These are phyloP conservation scores for Eubasilissa regina DNA, from an alignment of 1,140 invertebrate species.

Conservation along the genomic window DNA sequence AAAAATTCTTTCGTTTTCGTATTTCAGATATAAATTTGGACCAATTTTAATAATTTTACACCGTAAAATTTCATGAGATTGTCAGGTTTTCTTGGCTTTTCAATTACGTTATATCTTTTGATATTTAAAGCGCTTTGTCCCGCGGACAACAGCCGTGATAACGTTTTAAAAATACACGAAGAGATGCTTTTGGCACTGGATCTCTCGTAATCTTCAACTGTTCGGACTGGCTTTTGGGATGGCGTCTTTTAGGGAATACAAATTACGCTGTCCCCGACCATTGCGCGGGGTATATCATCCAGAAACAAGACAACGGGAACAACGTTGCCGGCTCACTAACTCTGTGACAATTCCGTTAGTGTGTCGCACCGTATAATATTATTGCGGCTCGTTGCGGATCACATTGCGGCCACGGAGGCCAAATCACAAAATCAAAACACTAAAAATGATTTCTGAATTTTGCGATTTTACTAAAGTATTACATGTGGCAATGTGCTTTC, in stretches of 20 bases:
- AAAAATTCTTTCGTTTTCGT: too few species aligned
- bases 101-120: too few species aligned
- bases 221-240: slow-evolving; percentile 2
- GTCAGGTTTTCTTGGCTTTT: too few species aligned
- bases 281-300: slow-evolving; percentile 36
- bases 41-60: too few species aligned
- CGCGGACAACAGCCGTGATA: too few species aligned
- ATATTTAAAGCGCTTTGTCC: too few species aligned
- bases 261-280: slow-evolving; percentile 40
- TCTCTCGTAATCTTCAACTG: neutral
- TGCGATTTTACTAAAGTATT: too few species aligned
- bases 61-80: too few species aligned
- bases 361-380: slow-evolving; percentile 18
- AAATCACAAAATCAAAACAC: neutral
- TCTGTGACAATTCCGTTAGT: slow-evolving; percentile 39
- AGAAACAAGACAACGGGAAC: slow-evolving; percentile 37
- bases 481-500: too few species aligned
- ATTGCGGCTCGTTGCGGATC: neutral
- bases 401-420: neutral
- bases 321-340: slow-evolving; percentile 45
- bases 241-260: slow-evolving; percentile 27
- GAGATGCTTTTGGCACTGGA: slow-evolving; percentile 2
- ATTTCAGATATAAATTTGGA: too few species aligned
- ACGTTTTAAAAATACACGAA: neutral
- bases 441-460: too few species aligned